Percentiles rank a stretch among this genome's conserved stretches.
These are phyloP conservation scores for Varanus komodoensis DNA, from an alignment of 2,113 vertebrate genomes.

Conservation along the genomic window DNA sequence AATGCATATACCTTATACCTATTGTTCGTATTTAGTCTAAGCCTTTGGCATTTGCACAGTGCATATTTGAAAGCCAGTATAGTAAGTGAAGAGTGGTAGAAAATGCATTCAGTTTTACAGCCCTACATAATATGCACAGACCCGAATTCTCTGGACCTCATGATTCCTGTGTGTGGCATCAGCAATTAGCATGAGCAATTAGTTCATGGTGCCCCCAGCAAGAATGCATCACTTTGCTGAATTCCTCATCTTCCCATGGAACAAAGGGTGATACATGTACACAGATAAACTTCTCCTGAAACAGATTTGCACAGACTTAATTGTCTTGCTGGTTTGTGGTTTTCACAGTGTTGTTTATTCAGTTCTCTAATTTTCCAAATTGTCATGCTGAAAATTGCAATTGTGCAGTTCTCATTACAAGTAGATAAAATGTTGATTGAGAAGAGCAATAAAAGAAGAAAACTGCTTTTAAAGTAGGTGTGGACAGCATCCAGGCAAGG, in stretches of 20 bases:
- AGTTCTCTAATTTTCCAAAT: not conserved
- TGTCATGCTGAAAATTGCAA: not conserved
- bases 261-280: not conserved
- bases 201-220: not conserved
- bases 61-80: not conserved
- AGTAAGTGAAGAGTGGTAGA: not conserved
- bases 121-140: not conserved
- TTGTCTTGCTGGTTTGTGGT: not conserved
- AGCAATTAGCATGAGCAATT: not conserved
- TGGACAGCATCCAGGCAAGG: not conserved
- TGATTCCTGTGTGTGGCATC: not conserved
- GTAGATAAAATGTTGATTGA: not conserved
- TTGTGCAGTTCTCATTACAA: not conserved
- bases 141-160: not conserved
- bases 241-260: not conserved
- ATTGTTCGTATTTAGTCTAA: slow-evolving; percentile 11
- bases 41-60: not conserved
- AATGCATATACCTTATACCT: not conserved
- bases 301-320: not conserved
- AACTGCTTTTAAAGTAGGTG: not conserved
- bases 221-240: not conserved
- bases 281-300: not conserved
- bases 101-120: not conserved
- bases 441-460: not conserved
- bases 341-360: not conserved